Percentiles rank a stretch among this genome's conserved stretches.
phyloP scores from a whole-genome alignment of 2,797 vertebrate species.

The Catharus ustulatus region DNA sequence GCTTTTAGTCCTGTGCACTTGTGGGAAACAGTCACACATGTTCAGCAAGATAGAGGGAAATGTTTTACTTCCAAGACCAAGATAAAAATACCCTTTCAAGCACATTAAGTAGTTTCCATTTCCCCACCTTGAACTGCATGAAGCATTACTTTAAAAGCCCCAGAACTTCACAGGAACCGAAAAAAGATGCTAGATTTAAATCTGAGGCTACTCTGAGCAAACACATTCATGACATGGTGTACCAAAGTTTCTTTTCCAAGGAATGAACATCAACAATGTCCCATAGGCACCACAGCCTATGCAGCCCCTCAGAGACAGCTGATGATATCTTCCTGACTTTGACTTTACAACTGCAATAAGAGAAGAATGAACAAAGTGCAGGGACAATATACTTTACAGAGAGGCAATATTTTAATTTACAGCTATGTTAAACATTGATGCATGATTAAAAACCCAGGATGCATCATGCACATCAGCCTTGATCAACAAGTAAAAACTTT shows the following conservation, averaged over 20 bases:
- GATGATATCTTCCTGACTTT: not conserved
- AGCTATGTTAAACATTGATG: not conserved
- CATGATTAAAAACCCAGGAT: not conserved
- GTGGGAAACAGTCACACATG: not conserved
- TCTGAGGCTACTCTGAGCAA: not conserved
- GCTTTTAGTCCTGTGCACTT: not conserved
- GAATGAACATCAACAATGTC: not conserved
- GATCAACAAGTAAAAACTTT: not conserved
- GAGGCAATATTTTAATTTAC: not conserved
- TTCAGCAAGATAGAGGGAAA: not conserved
- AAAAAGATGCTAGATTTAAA: not conserved
- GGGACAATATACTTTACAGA: not conserved
- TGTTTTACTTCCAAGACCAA: not conserved
- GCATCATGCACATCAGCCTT: not conserved
- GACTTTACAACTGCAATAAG: not conserved
- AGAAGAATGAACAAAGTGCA: not conserved
- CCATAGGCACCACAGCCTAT: not conserved
- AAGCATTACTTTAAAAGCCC: not conserved
- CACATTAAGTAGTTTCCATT: not conserved
- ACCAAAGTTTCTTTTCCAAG: not conserved
- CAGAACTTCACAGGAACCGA: not conserved
- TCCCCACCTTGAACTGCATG: not conserved
- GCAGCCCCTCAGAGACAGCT: not conserved
- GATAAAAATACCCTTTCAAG: not conserved
- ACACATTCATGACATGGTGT: not conserved